Base-by-base conservation (phyloP, 1,140 invertebrate species). In the Bombus pascuorum region DNA sequence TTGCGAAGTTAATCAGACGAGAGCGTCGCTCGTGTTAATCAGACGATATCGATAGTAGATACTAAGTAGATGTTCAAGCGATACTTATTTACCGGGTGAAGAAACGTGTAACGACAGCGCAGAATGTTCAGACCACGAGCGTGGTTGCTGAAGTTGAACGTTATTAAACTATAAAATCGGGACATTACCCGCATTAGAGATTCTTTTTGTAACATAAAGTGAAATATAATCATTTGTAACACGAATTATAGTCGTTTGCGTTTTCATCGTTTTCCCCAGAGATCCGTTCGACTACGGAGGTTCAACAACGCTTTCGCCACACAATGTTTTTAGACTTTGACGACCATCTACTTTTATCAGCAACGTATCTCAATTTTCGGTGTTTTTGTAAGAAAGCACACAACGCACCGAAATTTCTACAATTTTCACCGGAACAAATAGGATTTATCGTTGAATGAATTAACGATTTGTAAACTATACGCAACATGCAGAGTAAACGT, bases 161-260 rank as follows among this genome's bases (percentile, higher is more conserved):
- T 89, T 88, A 88, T 86, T 82, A 79, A 89, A 89, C 70, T 57
- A 78, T 65, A 34, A 66, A 59, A 79, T 32, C 53, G 83, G 73
- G 77, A 85, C 81, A 75, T 84, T 90, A 90, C 86, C 84, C 83
- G 86, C 81, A 85, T 86, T 92, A 86, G 86, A 88, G 73, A 89
- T 91, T 90, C 89, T 82, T 92, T 93, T 93, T 93, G 92, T 93
- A 93, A 93, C 68, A 93, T 91, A 91, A 92, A 93, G 37, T 83
- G 76, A 93, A 91, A 90, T 93, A 93, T 93, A 93, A 93, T 85
- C 92, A 92, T 93, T 93, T 93, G 90, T 93, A 93, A 93, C 90
- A 88, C 57, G 66, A 86, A 2, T 4, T 25, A 3, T 42, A 1
- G 28, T 53, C 53, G 18, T 34, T 15, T 22, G 3, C 39, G 25